Evolutionary conservation across 1,140 invertebrate genomes (phyloP).

Genomic region (Trichonephila clavata): DNA sequence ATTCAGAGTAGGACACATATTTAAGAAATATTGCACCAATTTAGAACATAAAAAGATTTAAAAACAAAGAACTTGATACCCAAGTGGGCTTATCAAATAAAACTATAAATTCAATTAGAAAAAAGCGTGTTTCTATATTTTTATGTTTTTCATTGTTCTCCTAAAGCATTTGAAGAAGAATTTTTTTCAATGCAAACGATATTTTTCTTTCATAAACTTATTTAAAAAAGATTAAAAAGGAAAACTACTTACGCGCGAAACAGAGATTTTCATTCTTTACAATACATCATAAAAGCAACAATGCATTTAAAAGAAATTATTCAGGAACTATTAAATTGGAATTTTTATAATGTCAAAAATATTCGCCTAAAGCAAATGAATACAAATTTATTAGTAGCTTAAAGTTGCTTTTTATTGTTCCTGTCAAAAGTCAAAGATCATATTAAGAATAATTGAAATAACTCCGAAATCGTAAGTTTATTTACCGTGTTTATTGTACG

Average conservation of each 20-base stretch:
- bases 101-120: too few relatives aligned
- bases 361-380: not conserved
- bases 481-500: not conserved
- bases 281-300: not conserved
- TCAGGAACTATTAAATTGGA: not conserved
- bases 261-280: not conserved
- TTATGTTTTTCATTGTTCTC: not conserved
- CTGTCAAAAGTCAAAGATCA: not conserved
- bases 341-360: not conserved
- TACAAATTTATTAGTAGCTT: not conserved
- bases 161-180: not conserved
- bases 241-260: not conserved
- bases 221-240: not conserved
- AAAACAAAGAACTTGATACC: too few relatives aligned
- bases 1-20: too few relatives aligned
- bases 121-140: not conserved
- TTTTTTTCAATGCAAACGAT: not conserved
- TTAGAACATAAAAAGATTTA: too few relatives aligned
- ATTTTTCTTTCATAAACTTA: not conserved
- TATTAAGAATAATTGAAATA: not conserved
- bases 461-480: not conserved
- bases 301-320: not conserved
- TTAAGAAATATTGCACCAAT: too few relatives aligned
- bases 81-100: too few relatives aligned
- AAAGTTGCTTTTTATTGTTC: not conserved